Conservation (phyloP, 2,888 invertebrate species). For the Cryptops parisi region DNA sequence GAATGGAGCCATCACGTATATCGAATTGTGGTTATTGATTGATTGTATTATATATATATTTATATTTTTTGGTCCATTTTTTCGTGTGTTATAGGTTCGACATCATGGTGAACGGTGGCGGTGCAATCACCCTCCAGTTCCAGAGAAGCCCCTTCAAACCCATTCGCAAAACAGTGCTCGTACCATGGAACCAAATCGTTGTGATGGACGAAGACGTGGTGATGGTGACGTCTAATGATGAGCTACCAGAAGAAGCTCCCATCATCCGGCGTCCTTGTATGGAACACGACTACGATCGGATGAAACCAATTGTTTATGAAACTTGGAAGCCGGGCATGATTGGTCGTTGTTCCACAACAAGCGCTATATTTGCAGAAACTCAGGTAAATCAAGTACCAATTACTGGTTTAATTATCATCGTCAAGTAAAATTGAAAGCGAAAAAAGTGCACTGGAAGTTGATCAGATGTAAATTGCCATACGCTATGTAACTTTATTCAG, state of each 20-base stretch:
- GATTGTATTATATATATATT: no score
- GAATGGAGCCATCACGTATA: no score
- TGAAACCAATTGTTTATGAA: conserved; percentile 84
- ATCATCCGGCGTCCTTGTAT: conserved; percentile 54
- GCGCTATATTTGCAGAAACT: conserved; percentile 46
- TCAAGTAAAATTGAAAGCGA: no score
- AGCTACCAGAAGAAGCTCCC: conserved; percentile 28
- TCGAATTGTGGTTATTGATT: no score
- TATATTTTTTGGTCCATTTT: no score
- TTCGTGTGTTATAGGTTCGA: conserved; percentile 75
- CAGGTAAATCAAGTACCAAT: no score
- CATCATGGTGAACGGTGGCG: conserved; percentile 96
- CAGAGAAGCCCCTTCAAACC: conserved; percentile 81
- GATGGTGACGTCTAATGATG: conserved; percentile 61
- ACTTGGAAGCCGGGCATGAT: conserved; percentile 93
- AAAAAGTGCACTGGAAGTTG: no score
- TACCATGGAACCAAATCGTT: conserved; percentile 94
- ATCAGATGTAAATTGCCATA: no score
- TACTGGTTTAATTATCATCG: no score
- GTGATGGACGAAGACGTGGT: conserved; percentile 67
- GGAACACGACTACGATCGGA: conserved; percentile 76
- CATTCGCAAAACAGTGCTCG: conserved; percentile 71
- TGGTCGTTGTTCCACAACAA: conserved; percentile 84
- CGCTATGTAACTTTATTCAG: no score
- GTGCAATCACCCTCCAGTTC: conserved; percentile 87